Percentiles rank a stretch among this genome's conserved stretches.
Evolutionary conservation across 2,888 invertebrate species (phyloP).

Genomic region (Merodon equestris): DNA sequence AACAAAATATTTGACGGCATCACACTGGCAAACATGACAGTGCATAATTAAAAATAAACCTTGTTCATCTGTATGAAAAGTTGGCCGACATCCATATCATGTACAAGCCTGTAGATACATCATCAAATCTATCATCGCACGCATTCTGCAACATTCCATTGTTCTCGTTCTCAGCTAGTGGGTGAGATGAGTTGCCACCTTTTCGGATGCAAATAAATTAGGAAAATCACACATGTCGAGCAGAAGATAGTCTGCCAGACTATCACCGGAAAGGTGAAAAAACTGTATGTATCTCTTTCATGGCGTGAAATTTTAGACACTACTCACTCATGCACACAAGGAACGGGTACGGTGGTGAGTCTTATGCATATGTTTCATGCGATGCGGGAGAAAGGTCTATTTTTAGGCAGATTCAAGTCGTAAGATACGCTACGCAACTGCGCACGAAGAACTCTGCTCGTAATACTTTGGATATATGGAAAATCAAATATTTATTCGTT

Average conservation of each 20-base stretch:
- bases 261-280: constrained; percentile 34
- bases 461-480: constrained; percentile 5
- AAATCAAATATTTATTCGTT: constrained; percentile 1
- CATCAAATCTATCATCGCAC: constrained; percentile 36
- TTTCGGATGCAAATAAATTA: constrained; percentile 16
- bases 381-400: constrained; percentile 55
- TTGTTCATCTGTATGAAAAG: constrained; percentile 29
- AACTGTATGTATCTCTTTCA: constrained; percentile 34
- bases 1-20: constrained; percentile 1
- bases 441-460: constrained; percentile 33
- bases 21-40: constrained; percentile 39
- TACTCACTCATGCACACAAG: constrained; percentile 2
- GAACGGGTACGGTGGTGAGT: constrained; percentile 1
- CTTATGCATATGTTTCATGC: no score
- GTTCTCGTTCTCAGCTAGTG: constrained; percentile 38
- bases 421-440: constrained; percentile 50
- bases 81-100: constrained; percentile 26
- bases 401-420: constrained; percentile 48
- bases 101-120: constrained; percentile 4
- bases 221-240: constrained; percentile 1
- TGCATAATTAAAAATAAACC: constrained; percentile 42
- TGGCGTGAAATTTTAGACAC: constrained; percentile 41
- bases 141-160: constrained; percentile 49
- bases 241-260: background rate
- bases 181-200: constrained; percentile 11